phyloP scores from a whole-genome alignment of 1,140 invertebrate species.

The Andricus grossulariae region DNA sequence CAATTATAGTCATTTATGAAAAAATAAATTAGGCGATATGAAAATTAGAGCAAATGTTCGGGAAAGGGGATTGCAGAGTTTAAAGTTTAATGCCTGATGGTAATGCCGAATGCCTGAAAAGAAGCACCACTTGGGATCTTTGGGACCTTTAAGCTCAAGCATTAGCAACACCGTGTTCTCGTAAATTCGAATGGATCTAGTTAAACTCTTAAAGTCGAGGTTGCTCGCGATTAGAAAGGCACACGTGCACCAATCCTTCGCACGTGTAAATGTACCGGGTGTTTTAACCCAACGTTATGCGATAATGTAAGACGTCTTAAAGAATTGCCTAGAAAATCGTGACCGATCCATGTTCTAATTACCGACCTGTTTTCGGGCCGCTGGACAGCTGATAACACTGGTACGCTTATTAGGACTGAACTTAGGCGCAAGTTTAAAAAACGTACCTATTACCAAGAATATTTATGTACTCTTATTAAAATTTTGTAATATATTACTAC shows the following conservation, averaged over 20 bases:
- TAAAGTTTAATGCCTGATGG: background rate
- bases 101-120: background rate
- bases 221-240: constrained; percentile 43
- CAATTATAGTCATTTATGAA: no score
- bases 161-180: constrained; percentile 13
- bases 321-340: constrained; percentile 10
- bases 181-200: constrained; percentile 1
- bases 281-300: background rate
- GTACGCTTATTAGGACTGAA: background rate
- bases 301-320: background rate
- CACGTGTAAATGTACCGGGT: constrained; percentile 6
- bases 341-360: constrained; percentile 9
- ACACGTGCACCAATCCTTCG: background rate
- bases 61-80: background rate
- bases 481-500: no score
- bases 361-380: background rate
- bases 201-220: background rate
- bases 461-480: no score
- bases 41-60: no score
- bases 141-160: constrained; percentile 37
- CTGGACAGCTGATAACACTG: background rate
- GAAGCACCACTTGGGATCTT: constrained; percentile 36
- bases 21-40: no score
- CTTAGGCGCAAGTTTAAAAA: no score
- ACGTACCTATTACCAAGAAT: no score